Evolutionary conservation across 1,140 invertebrate genomes (phyloP).

Genomic region (Drosophila ohnishii): DNA sequence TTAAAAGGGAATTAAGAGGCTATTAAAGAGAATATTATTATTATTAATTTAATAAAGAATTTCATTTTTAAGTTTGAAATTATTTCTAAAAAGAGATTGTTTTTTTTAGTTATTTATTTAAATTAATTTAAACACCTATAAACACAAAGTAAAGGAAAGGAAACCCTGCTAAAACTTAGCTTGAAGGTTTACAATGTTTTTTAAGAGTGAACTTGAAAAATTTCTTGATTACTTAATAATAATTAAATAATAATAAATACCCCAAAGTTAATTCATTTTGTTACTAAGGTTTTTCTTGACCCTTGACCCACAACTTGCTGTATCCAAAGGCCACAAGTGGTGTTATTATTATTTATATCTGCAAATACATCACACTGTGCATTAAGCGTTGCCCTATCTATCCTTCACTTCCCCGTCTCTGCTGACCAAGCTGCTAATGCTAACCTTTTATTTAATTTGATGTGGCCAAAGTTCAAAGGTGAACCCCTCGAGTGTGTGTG

Average conservation of each 20-base stretch:
- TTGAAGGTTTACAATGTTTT: too few relatives aligned
- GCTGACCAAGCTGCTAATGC: conserved; percentile 44
- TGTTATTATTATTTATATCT: conserved; percentile 2
- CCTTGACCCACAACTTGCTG: neutral
- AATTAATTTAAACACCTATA: neutral
- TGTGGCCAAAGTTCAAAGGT: conserved; percentile 72
- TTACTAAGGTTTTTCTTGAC: neutral
- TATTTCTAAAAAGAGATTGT: too few relatives aligned
- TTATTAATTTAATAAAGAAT: neutral
- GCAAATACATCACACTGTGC: conserved; percentile 12
- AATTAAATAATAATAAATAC: too few relatives aligned
- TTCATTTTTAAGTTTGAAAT: neutral
- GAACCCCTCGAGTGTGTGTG: conserved; percentile 21
- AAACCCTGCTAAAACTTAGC: too few relatives aligned
- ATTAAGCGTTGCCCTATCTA: conserved; percentile 6
- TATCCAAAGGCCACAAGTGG: neutral
- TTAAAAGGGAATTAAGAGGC: neutral
- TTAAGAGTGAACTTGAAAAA: too few relatives aligned
- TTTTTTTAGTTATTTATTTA: neutral
- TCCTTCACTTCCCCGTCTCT: neutral
- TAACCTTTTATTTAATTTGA: conserved; percentile 75
- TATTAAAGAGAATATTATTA: too few relatives aligned
- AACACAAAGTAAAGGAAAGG: too few relatives aligned
- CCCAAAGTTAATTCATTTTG: neutral
- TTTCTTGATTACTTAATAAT: too few relatives aligned